Base-by-base conservation (phyloP, 2,113 vertebrate species). In the Trichomycterus rosablanca region DNA sequence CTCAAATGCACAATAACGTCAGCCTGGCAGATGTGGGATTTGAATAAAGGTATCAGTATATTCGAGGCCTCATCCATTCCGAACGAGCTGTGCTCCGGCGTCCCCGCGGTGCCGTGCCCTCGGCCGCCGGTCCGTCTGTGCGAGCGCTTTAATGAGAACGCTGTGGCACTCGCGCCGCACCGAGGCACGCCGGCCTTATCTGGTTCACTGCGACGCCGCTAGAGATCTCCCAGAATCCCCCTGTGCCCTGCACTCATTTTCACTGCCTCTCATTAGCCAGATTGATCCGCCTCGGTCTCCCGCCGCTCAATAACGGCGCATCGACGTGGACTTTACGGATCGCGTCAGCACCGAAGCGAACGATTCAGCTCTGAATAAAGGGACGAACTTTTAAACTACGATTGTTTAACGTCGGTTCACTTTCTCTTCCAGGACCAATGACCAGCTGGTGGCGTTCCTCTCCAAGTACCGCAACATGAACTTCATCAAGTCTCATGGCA, bases 401-500 rank as follows among this genome's bases (percentile, higher is more conserved):
- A n/a, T n/a, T 40, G n/a, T 12, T 39, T 3, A n/a, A n/a, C 12
- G 4, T 23, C 16, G 8, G 19, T 16, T 42, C 26, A 59, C 59
- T 30, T 42, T 16, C 18, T 52, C 12, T 80, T 69, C 44, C 80
- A 99, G 96, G 83, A 95, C 91, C 39, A 99, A 99, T 35, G 91
- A 93, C 75, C 96, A 99, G 81, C 82, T 99, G 39, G 95, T 99
- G 76, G 89, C 92, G 2, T 98, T 98, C 85, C 86, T 98, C 66
- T 95, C 96, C 67, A 89, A 94, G 72, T 97, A 97, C 50, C 89
- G 94, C 64, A 81, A 93, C 23, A 97, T 97, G 95, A 99, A 99
- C 80, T 99, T 99, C 85, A 78, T 98, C 82, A 99, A 99, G 76
- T 99, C 96, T 1, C 96, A 99, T 0, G 96, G 96, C 63, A 90